Evolutionary conservation across 2,888 invertebrate species (phyloP).

Genomic region (Synergus gifuensis): DNA sequence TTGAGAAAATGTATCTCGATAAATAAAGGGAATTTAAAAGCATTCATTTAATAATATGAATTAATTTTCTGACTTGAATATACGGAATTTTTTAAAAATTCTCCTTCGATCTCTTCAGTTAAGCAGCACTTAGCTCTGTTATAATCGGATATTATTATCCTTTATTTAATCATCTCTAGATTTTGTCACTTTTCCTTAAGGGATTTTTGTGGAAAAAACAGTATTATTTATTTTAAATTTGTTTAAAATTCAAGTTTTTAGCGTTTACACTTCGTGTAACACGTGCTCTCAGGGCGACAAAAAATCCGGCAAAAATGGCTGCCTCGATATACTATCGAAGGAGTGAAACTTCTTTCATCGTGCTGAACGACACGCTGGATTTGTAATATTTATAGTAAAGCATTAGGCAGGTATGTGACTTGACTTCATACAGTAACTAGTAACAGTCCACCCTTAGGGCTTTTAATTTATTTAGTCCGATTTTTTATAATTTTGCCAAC

Average conservation of each 20-base stretch:
- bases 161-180: no score
- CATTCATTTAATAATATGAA: no score
- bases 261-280: constrained; percentile 8
- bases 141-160: no score
- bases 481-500: constrained; percentile 1
- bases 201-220: background rate
- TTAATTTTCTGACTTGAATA: no score
- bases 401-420: constrained; percentile 64
- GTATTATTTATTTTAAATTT: background rate
- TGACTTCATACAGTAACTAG: background rate
- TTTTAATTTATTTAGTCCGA: constrained; percentile 19
- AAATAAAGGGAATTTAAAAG: background rate
- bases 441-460: background rate
- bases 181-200: background rate
- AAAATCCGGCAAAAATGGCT: constrained; percentile 40
- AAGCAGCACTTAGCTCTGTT: no score
- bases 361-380: constrained; percentile 54
- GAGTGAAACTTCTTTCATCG: constrained; percentile 59
- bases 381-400: constrained; percentile 68
- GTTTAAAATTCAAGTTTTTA: background rate
- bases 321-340: constrained; percentile 60
- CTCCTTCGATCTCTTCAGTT: no score
- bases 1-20: background rate
- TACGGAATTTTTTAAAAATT: no score
- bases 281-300: constrained; percentile 24